These are phyloP conservation scores for Melangyna quadrimaculata DNA, from an alignment of 2,888 invertebrate genomes.

Conservation along the genomic window DNA sequence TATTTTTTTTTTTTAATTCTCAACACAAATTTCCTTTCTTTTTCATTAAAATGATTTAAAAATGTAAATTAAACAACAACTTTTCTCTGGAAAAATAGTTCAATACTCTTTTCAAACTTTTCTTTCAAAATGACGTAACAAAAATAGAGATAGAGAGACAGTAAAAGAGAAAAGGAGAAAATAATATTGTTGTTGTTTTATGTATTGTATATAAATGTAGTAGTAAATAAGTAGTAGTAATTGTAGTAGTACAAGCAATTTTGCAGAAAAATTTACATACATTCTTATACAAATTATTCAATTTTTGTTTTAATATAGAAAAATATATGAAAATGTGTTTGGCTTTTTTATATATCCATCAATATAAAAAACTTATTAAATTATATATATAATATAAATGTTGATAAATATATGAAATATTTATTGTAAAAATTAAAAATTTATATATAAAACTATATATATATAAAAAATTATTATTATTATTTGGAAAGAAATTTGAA, in stretches of 20 bases:
- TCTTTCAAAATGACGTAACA: conserved; percentile 36
- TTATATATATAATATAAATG: too few relatives aligned
- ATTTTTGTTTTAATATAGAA: conserved; percentile 27
- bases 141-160: conserved; percentile 11
- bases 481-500: conserved; percentile 72
- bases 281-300: conserved; percentile 9
- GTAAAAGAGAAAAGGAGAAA: conserved; percentile 19
- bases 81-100: conserved; percentile 44
- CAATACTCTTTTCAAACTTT: conserved; percentile 21
- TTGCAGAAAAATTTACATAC: conserved; percentile 52
- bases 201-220: conserved; percentile 19
- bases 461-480: conserved; percentile 55
- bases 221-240: conserved; percentile 21
- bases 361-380: conserved; percentile 54
- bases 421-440: conserved; percentile 36
- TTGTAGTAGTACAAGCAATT: conserved; percentile 43
- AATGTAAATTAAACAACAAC: conserved; percentile 15
- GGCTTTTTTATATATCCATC: conserved; percentile 55
- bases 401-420: conserved; percentile 60
- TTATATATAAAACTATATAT: conserved; percentile 62
- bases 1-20: conserved; percentile 41
- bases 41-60: conserved; percentile 15
- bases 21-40: conserved; percentile 57
- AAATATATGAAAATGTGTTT: conserved; percentile 63
- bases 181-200: conserved; percentile 33